phyloP scores from a whole-genome alignment of 2,113 vertebrate genomes.

The Platichthys flesus region DNA sequence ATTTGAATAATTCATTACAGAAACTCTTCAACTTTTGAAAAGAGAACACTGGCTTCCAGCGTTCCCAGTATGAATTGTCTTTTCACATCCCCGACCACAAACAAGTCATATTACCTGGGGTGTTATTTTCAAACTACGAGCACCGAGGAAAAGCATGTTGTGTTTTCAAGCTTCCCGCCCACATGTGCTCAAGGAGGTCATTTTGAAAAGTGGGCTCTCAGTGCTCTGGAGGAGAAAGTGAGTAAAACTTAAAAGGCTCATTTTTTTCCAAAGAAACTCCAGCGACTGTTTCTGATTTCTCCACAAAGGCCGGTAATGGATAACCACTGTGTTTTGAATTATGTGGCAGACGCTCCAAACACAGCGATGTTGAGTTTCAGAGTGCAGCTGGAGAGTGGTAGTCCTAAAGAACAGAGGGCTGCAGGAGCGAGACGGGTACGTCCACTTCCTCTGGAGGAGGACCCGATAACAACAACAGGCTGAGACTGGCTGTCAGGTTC shows the following conservation, averaged over 20 bases:
- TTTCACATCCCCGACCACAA: background rate
- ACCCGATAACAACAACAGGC: background rate
- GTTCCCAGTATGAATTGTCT: background rate
- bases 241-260: background rate
- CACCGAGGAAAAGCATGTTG: background rate
- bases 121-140: constrained; percentile 12
- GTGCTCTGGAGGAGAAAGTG: background rate
- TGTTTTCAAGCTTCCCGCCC: constrained; percentile 7
- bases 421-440: background rate
- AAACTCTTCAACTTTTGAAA: background rate
- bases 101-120: background rate
- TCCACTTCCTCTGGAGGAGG: background rate
- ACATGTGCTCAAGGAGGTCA: constrained; percentile 12
- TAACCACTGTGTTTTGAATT: constrained; percentile 1
- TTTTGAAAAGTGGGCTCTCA: constrained; percentile 23
- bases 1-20: background rate
- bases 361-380: background rate
- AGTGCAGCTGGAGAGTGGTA: background rate
- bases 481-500: background rate
- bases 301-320: background rate
- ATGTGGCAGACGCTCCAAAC: background rate
- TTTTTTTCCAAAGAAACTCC: background rate
- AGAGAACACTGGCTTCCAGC: background rate
- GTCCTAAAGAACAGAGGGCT: background rate
- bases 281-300: background rate